These are phyloP conservation scores for Chlorocebus sabaeus DNA, from an alignment of 2,113 vertebrate genomes.

Conservation along the genomic window DNA sequence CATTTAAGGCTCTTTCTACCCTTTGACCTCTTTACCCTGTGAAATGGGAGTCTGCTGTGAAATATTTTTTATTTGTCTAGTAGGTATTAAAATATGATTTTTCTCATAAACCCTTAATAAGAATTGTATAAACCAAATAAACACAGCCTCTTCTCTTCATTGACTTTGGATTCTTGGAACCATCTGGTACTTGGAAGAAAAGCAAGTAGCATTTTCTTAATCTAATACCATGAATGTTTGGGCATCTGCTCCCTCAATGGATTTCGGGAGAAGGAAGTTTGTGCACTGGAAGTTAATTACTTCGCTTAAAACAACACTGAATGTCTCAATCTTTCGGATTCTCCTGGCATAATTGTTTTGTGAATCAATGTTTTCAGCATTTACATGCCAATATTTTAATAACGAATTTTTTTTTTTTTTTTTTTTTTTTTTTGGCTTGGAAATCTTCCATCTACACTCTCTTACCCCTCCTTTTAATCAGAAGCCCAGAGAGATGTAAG, in stretches of 20 bases:
- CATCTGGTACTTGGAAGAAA: slow-evolving; percentile 36
- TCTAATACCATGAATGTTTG: slow-evolving; percentile 39
- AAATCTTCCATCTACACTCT: background rate
- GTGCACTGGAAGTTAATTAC: slow-evolving; percentile 49
- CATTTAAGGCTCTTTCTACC: background rate
- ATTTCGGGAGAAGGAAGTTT: slow-evolving; percentile 31
- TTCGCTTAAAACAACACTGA: slow-evolving; percentile 41
- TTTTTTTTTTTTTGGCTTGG: background rate
- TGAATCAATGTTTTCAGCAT: slow-evolving; percentile 38
- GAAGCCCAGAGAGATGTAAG: background rate
- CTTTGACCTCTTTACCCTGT: background rate
- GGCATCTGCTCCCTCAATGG: slow-evolving; percentile 43
- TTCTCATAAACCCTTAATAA: slow-evolving; percentile 23
- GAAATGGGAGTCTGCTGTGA: background rate
- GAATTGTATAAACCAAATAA: slow-evolving; percentile 31
- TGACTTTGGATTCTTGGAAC: slow-evolving; percentile 49
- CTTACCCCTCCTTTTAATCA: background rate
- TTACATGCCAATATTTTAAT: slow-evolving; percentile 46
- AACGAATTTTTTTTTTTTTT: background rate
- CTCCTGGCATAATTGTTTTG: slow-evolving; percentile 44
- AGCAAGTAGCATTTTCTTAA: slow-evolving; percentile 27
- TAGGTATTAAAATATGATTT: slow-evolving; percentile 23
- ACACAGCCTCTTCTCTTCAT: slow-evolving; percentile 47
- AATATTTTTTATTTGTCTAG: background rate
- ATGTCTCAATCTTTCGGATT: slow-evolving; percentile 54